phyloP scores from a whole-genome alignment of 2,888 invertebrate species.

The Abscondita cerata region DNA sequence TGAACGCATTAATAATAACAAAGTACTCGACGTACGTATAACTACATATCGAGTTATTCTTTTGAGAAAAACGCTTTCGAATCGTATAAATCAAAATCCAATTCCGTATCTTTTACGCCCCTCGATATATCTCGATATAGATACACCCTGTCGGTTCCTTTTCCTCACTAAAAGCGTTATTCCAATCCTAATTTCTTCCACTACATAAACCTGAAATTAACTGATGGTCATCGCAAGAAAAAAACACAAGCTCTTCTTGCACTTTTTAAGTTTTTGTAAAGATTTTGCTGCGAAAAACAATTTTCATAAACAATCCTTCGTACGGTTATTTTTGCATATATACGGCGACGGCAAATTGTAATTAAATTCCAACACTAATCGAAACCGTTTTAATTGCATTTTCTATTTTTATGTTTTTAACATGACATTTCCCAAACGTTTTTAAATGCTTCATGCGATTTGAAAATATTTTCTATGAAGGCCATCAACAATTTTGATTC shows the following conservation, averaged over 20 bases:
- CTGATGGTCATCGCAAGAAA: constrained; percentile 27
- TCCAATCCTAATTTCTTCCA: constrained; percentile 39
- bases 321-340: too few species aligned
- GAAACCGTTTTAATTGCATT: too few species aligned
- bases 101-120: constrained; percentile 47
- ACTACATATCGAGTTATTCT: background rate
- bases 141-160: constrained; percentile 36
- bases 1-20: background rate
- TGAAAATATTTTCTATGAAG: too few species aligned
- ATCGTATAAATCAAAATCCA: constrained; percentile 47
- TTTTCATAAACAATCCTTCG: too few species aligned
- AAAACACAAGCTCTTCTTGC: constrained; percentile 19
- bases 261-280: constrained; percentile 12
- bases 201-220: constrained; percentile 41
- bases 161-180: constrained; percentile 35
- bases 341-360: too few species aligned
- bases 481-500: too few species aligned
- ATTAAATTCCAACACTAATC: too few species aligned
- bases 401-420: too few species aligned
- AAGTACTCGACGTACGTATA: background rate
- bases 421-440: too few species aligned
- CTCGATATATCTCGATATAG: constrained; percentile 45
- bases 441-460: too few species aligned
- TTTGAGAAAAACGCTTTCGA: constrained; percentile 13
- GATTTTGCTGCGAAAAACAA: too few species aligned